Base-by-base conservation (phyloP, 2,113 vertebrate genomes). In the Onychostoma macrolepis region DNA sequence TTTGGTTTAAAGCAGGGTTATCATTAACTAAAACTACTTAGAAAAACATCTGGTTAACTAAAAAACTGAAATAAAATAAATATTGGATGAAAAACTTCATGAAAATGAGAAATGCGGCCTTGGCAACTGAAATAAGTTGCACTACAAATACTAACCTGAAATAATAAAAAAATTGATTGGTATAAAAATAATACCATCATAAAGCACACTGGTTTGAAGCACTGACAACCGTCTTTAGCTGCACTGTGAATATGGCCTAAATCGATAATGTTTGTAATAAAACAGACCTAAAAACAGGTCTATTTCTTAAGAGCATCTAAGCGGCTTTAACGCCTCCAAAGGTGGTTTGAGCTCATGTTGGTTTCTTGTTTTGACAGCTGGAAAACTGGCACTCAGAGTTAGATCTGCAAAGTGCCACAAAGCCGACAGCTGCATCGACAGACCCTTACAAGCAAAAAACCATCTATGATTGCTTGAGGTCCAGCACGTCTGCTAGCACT, bases 401-500 rank as follows among this genome's bases (percentile, higher is more conserved):
- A 67, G 45, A 53, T 77, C 24, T 63, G 45, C 28, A n/a, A 19
- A 84, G 45, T 56, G 83, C 38, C 30, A 45, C 33, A 45, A 80
- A 81, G 26, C 30, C 24, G 19, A 50, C 72, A 50, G 58, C 43
- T 33, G 63, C 10, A 86, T 48, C 26, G 9, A 72, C 67, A 72
- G 24, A 80, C 28, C 9, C 76, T 50, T 38, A 71, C 6, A 71
- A 50, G 28, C 45, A 36, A 69, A 38, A 61, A 15, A 38, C 0
- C 36, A 80, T 41, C 24, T 43, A 61, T 15, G 36, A 80, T 56
- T 6, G 41, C 41, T 48, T 36, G 5, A 75, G 61, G 50, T 76
- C 21, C 12, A 21, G 38, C 28, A 80, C 13, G 30, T 30, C 21
- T 9, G 36, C 21, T 36, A 81, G 91, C 72, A 96, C 95, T 96